A percentile compares a stretch with the other conserved stretches of the same genome.
Conservation (phyloP, 92 coral and sea anemone species). For the Zoanthus solanderi region DNA sequence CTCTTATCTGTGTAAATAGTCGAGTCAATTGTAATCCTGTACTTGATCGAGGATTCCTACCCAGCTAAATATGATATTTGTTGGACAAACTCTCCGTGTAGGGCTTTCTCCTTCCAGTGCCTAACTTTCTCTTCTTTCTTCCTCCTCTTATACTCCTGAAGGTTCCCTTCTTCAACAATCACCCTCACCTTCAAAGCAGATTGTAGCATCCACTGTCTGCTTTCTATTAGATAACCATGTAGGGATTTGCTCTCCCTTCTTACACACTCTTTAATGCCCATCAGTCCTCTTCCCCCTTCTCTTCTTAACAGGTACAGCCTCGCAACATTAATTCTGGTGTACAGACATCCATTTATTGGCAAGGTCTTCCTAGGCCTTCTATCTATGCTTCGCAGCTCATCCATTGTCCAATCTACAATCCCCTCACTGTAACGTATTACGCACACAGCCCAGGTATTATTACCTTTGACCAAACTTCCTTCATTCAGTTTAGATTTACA, state of each 20-base stretch:
- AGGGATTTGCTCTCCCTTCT: too few species aligned
- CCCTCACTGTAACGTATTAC: slow-evolving; percentile 46
- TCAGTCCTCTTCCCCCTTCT: slow-evolving; percentile 54
- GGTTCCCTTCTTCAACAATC: too few species aligned
- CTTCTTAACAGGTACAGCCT: slow-evolving; percentile 39
- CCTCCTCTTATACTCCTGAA: too few species aligned
- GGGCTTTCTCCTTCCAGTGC: too few species aligned
- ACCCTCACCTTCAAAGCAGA: too few species aligned
- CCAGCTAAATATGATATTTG: too few species aligned
- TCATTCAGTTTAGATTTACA: slow-evolving; percentile 1
- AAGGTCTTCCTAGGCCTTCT: slow-evolving; percentile 37
- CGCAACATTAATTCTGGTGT: slow-evolving; percentile 39
- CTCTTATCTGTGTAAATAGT: too few species aligned
- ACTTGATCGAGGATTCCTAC: too few species aligned
- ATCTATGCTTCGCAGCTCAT: slow-evolving; percentile 38
- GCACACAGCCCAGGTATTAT: slow-evolving; percentile 29
- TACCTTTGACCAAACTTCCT: slow-evolving; percentile 4
- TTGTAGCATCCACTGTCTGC: too few species aligned
- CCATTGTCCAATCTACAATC: slow-evolving; percentile 44
- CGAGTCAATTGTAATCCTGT: too few species aligned
- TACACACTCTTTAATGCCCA: background rate
- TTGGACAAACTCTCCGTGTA: too few species aligned
- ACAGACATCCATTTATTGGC: slow-evolving; percentile 23
- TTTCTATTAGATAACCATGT: background rate
- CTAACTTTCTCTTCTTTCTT: too few species aligned